Conservation (phyloP, 2,797 vertebrate species). For the Oreortyx pictus region DNA sequence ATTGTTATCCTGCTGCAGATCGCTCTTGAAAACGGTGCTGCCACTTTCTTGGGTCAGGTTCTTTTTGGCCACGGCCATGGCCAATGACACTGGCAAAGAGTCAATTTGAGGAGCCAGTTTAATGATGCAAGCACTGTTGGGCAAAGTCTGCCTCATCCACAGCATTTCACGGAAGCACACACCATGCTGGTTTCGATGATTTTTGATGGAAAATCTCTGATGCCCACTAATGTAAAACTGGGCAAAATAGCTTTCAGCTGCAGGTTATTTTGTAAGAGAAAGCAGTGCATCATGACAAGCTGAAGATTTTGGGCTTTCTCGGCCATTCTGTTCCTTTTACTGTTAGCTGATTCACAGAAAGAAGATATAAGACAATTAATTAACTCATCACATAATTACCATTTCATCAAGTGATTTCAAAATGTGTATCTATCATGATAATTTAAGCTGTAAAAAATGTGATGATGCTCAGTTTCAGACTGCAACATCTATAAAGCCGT, state of each 20-base stretch:
- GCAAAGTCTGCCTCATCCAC: not conserved
- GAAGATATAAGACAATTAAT: not conserved
- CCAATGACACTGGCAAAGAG: not conserved
- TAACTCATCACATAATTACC: not conserved
- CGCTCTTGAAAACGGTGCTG: not conserved
- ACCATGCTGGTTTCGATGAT: not conserved
- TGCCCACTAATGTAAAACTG: not conserved
- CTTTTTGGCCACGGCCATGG: not conserved
- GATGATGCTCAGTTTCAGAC: not conserved
- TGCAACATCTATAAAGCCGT: not conserved
- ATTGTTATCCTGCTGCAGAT: not conserved
- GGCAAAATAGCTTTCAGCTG: not conserved
- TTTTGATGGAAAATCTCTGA: not conserved
- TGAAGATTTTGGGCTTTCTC: not conserved
- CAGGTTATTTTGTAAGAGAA: not conserved
- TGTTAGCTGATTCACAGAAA: not conserved
- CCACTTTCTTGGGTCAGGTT: not conserved
- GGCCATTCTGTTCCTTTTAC: not conserved
- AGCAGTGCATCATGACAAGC: not conserved
- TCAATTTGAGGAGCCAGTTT: not conserved
- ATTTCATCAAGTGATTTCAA: constrained; percentile 13
- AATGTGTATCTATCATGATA: not conserved
- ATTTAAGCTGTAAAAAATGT: not conserved
- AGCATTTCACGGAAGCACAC: not conserved
- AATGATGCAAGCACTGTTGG: not conserved